These are phyloP conservation scores for Circaetus gallicus DNA, from an alignment of 2,113 vertebrate species.

Conservation along the genomic window DNA sequence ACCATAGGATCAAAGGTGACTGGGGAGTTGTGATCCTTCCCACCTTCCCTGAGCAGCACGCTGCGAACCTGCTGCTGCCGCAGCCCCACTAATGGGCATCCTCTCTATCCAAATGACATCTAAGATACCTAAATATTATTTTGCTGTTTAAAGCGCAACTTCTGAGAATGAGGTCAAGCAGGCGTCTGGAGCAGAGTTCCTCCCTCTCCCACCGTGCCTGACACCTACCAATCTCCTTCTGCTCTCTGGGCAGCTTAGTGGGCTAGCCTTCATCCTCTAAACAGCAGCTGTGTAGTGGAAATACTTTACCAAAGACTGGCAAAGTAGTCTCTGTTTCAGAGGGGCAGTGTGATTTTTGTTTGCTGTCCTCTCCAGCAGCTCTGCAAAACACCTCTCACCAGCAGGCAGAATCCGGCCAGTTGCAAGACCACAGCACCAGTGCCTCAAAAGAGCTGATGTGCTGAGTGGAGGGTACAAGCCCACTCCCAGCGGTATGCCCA, in stretches of 20 bases:
- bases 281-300: neutral
- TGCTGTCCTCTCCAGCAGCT: neutral
- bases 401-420: neutral
- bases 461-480: neutral
- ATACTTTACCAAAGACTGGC: neutral
- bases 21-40: neutral
- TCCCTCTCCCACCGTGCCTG: neutral
- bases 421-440: neutral
- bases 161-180: neutral
- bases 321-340: neutral
- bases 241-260: neutral
- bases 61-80: neutral
- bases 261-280: neutral
- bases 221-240: neutral
- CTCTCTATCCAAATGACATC: too few relatives aligned
- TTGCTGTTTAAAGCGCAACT: neutral
- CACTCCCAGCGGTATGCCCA: neutral
- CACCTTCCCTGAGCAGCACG: rapidly evolving
- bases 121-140: neutral
- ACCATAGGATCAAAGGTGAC: neutral
- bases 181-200: neutral
- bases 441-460: neutral
- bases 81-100: neutral
- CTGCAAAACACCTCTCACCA: neutral
- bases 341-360: neutral